These are phyloP conservation scores for Anoplopoma fimbria DNA, from an alignment of 2,113 vertebrate species.

Conservation along the genomic window DNA sequence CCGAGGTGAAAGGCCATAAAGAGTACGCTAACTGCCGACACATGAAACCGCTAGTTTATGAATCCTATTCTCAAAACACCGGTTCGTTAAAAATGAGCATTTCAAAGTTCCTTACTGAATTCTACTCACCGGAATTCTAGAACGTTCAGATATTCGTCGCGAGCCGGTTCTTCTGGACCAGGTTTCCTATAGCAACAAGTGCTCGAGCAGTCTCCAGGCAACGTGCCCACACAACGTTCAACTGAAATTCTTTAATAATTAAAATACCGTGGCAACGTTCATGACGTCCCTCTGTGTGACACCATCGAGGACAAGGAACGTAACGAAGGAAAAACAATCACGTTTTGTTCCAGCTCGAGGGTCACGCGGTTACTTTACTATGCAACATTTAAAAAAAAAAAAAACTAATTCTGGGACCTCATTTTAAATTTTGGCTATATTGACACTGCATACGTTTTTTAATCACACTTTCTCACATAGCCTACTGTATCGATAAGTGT, in stretches of 20 bases:
- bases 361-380: neutral
- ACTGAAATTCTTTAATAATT: constrained; percentile 46
- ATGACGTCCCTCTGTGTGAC: neutral
- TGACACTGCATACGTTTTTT: neutral
- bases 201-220: constrained; percentile 66
- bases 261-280: constrained; percentile 22
- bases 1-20: neutral
- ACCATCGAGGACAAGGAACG: neutral
- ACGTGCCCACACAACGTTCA: constrained; percentile 34
- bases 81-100: neutral
- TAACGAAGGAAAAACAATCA: neutral
- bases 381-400: neutral
- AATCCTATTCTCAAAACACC: neutral
- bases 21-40: neutral
- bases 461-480: neutral
- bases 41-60: neutral
- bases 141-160: neutral
- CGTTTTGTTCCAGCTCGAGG: neutral
- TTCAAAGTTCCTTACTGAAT: neutral
- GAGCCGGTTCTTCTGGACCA: neutral
- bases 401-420: neutral
- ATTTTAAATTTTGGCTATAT: neutral
- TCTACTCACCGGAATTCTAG: constrained; percentile 63
- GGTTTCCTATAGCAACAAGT: constrained; percentile 37
- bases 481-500: neutral